Evolutionary conservation across 1,140 invertebrate genomes (phyloP).

Genomic region (Sminthurinus signatus): DNA sequence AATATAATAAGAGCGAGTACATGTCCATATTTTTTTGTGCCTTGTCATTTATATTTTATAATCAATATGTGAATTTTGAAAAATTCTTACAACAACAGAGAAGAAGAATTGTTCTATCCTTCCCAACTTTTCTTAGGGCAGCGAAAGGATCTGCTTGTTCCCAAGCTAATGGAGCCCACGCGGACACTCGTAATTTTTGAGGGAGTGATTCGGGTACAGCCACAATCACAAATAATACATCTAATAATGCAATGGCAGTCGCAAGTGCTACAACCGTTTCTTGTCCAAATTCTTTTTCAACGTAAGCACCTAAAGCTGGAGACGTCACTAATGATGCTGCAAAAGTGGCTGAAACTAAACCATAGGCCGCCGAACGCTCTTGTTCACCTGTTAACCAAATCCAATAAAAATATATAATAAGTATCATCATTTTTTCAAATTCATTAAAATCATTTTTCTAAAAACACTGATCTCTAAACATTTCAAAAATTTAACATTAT

Average conservation of each 20-base stretch:
- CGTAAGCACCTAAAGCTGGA: constrained; percentile 57
- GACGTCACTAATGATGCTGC: constrained; percentile 66
- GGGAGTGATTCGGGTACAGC: constrained; percentile 96
- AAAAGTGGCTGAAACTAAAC: constrained; percentile 96
- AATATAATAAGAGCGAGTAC: no score
- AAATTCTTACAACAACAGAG: constrained; percentile 93
- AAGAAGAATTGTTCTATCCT: constrained; percentile 92
- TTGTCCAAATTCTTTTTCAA: constrained; percentile 82
- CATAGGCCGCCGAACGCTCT: constrained; percentile 92
- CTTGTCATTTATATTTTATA: no score
- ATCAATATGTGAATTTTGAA: no score
- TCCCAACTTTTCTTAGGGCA: constrained; percentile 84
- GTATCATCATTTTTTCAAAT: no score
- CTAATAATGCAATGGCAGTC: constrained; percentile 59
- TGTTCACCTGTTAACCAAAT: no score
- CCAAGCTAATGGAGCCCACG: constrained; percentile 73
- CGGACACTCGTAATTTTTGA: constrained; percentile 76
- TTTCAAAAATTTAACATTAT: no score
- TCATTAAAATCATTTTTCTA: no score
- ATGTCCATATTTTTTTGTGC: no score
- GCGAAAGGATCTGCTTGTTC: constrained; percentile 85
- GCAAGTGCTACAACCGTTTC: constrained; percentile 93
- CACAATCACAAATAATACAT: constrained; percentile 97
- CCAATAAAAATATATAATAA: no score
- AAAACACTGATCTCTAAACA: no score